phyloP scores from a whole-genome alignment of 1,140 invertebrate species.

The Stegodyphus mimosarum region DNA sequence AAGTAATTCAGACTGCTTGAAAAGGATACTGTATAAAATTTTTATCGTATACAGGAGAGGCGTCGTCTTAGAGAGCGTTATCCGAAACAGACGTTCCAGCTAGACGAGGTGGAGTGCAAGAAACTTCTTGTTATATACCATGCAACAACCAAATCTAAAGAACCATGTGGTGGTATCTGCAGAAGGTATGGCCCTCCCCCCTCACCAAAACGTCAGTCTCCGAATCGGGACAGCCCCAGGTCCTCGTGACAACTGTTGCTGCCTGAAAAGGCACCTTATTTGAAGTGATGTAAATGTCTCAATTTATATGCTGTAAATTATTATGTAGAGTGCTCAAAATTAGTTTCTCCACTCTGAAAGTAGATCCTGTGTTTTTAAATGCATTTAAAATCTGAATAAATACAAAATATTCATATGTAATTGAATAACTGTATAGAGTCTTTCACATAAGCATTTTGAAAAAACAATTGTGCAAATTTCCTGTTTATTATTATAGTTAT shows the following conservation, averaged over 20 bases:
- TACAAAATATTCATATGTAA: too few relatives aligned
- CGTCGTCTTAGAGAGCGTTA: slow-evolving; percentile 38
- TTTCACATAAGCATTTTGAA: too few relatives aligned
- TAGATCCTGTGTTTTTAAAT: neutral
- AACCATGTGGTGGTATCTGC: slow-evolving; percentile 37
- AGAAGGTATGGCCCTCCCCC: slow-evolving; percentile 44
- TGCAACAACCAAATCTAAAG: slow-evolving; percentile 39
- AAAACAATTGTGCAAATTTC: too few relatives aligned
- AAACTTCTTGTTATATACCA: slow-evolving; percentile 55
- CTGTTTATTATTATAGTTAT: too few relatives aligned
- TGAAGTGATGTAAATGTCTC: neutral
- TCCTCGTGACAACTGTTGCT: slow-evolving; percentile 46
- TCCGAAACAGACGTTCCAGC: slow-evolving; percentile 36
- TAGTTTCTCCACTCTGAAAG: slow-evolving; percentile 10
- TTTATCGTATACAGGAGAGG: slow-evolving; percentile 30
- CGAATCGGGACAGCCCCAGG: slow-evolving; percentile 34
- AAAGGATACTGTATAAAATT: too few relatives aligned
- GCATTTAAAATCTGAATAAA: too few relatives aligned
- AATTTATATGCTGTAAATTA: neutral
- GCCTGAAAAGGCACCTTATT: slow-evolving; percentile 24
- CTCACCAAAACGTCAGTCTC: slow-evolving; percentile 42
- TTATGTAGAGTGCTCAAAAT: neutral
- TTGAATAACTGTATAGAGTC: too few relatives aligned
- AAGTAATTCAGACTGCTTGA: too few relatives aligned
- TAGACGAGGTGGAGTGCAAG: slow-evolving; percentile 54